Base-by-base conservation (phyloP, 2,797 vertebrate species). In the Muraenolepis orangiensis region DNA sequence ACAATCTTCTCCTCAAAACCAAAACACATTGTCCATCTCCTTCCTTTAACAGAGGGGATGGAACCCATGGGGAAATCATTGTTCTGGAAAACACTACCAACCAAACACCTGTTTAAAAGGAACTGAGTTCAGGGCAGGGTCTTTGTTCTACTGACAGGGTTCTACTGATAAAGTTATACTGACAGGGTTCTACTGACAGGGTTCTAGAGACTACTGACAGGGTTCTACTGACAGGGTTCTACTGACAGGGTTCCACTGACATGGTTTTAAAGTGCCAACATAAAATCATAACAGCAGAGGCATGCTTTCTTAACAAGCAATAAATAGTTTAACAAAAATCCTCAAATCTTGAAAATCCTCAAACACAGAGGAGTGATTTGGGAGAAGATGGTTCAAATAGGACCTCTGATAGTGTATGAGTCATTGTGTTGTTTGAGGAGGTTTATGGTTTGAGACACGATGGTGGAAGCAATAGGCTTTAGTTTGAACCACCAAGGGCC, bases 401-500 rank as follows among this genome's bases (percentile, higher is more conserved):
- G 73, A 76, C 75, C 64, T 64, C 66, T 36, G 79, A 34, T 23
- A 2, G 12, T 64, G 16, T 51, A 51, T 51, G 18, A 51, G 18
- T 51, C 5, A 51, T 28, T 10, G 23, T 64, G 4, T 64, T 11
- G 57, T 28, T 64, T 64, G 80, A 81, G 71, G 81, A 83, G 80
- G 83, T 85, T 82, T 84, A 88, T 86, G 74, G 78, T 85, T 88
- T 89, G 88, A 85, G 82, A 87, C 84, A 82, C 82, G 82, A 89
- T 90, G 88, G 88, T 84, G 78, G 86, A 90, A 91, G 88, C 90
- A 89, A 88, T 89, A 89, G 84, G 86, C 86, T 87, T 89, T 82
- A 4, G 57, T 61, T 82, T 74, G 84, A 87, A 88, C 90, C 90
- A 89, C 86, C 81, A 29, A 30, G 81, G 80, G 83, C 83, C 84